Conservation (phyloP, 2,113 vertebrate species). For the Gyps fulvus region DNA sequence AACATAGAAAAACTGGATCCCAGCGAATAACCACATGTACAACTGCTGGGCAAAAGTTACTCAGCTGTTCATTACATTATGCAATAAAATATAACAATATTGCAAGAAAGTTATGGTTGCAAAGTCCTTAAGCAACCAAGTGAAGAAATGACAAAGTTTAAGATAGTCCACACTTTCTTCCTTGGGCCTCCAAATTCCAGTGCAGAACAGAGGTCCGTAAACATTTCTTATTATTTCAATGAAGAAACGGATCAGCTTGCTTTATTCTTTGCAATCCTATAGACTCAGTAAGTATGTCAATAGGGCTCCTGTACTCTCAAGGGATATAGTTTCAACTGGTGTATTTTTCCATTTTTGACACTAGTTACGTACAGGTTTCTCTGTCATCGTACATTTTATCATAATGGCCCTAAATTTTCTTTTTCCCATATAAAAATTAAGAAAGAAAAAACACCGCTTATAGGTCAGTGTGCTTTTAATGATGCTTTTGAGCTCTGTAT, state of each 20-base stretch:
- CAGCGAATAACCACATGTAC: background rate
- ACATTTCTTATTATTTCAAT: background rate
- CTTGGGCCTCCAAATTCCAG: background rate
- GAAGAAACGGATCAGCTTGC: background rate
- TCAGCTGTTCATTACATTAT: background rate
- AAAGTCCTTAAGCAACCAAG: background rate
- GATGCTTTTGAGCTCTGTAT: background rate
- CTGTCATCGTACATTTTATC: background rate
- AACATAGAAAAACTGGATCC: background rate
- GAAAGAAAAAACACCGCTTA: background rate
- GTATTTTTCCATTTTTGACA: background rate
- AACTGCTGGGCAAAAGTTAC: background rate
- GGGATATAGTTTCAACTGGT: background rate
- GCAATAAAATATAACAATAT: conserved; percentile 2
- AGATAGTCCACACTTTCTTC: background rate
- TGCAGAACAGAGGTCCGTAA: background rate
- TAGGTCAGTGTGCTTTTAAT: background rate
- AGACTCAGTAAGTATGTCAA: background rate
- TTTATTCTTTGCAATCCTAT: background rate
- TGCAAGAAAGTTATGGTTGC: background rate
- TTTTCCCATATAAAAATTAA: background rate
- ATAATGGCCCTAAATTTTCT: background rate
- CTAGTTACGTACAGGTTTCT: background rate
- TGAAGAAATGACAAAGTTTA: background rate
- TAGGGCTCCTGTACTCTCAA: background rate